Conservation (phyloP, 2,113 vertebrate species). For the Trichomycterus rosablanca region DNA sequence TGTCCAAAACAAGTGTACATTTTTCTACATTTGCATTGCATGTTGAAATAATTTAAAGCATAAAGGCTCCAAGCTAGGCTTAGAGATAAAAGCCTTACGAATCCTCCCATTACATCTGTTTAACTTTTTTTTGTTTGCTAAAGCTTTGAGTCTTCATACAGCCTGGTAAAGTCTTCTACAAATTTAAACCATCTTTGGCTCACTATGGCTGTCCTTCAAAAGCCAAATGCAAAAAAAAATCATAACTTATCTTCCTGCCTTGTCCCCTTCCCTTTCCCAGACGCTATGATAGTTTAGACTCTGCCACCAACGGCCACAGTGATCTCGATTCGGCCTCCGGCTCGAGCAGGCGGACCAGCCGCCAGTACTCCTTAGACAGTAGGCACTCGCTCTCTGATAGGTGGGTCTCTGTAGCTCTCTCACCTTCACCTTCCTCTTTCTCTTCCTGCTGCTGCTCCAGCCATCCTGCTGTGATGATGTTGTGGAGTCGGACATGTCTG, state of each 20-base stretch:
- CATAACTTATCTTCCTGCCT: constrained; percentile 46
- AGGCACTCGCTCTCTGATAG: constrained; percentile 86
- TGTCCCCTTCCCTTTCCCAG: constrained; percentile 58
- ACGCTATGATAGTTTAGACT: constrained; percentile 90
- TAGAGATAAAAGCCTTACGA: background rate
- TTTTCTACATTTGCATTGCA: constrained; percentile 32
- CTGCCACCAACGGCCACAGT: constrained; percentile 83
- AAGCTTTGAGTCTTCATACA: constrained; percentile 28
- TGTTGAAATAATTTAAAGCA: constrained; percentile 24
- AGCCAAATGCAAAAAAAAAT: constrained; percentile 22
- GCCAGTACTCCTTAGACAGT: constrained; percentile 89
- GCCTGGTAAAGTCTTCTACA: constrained; percentile 27
- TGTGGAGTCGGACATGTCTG: constrained; percentile 69
- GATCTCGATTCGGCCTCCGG: constrained; percentile 87
- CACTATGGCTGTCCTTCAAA: constrained; percentile 45
- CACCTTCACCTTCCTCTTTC: constrained; percentile 48
- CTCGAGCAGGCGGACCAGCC: constrained; percentile 82
- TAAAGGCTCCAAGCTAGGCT: constrained; percentile 20
- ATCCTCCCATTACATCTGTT: background rate
- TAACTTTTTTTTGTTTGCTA: constrained; percentile 10
- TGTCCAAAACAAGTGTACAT: constrained; percentile 28
- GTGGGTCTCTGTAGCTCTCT: constrained; percentile 77
- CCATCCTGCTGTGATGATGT: constrained; percentile 75
- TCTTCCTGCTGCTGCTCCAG: constrained; percentile 68
- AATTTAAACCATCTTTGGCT: constrained; percentile 30